Conservation (phyloP, 2,888 invertebrate species). For the Euclidia mi region DNA sequence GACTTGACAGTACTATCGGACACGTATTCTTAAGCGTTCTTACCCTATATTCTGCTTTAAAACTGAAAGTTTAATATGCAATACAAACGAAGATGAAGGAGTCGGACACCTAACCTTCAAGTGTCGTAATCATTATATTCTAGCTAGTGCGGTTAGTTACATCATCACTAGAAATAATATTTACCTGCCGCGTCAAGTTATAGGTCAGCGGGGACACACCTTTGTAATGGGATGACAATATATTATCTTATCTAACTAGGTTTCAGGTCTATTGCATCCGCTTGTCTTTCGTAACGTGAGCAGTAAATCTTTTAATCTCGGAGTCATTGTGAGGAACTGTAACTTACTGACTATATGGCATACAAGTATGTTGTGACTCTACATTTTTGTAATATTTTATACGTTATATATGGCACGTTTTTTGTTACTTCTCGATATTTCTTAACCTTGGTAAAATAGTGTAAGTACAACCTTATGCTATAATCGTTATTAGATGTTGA, state of each 20-base stretch:
- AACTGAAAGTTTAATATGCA: constrained; percentile 28
- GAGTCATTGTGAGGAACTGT: too few species aligned
- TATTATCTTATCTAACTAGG: constrained; percentile 52
- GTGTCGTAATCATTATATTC: constrained; percentile 61
- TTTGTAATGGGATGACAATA: constrained; percentile 12
- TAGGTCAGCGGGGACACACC: constrained; percentile 63
- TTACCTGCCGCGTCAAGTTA: constrained; percentile 52
- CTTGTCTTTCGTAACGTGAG: constrained; percentile 44
- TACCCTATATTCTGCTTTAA: constrained; percentile 10
- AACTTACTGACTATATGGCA: too few species aligned
- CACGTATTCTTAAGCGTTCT: neutral
- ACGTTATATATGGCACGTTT: too few species aligned
- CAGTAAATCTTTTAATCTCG: constrained; percentile 34
- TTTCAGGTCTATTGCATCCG: constrained; percentile 51
- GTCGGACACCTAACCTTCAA: constrained; percentile 54
- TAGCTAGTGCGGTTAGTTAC: constrained; percentile 63
- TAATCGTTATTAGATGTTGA: too few species aligned
- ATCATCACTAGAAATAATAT: constrained; percentile 76
- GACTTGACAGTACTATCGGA: neutral
- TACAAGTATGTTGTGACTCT: too few species aligned
- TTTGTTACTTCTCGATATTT: too few species aligned
- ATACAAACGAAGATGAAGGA: constrained; percentile 28
- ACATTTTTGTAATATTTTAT: too few species aligned
- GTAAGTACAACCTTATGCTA: too few species aligned
- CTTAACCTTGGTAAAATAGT: too few species aligned